These are phyloP conservation scores for Drosophila nr. medialis DNA, from an alignment of 2,888 invertebrate genomes.

Conservation along the genomic window DNA sequence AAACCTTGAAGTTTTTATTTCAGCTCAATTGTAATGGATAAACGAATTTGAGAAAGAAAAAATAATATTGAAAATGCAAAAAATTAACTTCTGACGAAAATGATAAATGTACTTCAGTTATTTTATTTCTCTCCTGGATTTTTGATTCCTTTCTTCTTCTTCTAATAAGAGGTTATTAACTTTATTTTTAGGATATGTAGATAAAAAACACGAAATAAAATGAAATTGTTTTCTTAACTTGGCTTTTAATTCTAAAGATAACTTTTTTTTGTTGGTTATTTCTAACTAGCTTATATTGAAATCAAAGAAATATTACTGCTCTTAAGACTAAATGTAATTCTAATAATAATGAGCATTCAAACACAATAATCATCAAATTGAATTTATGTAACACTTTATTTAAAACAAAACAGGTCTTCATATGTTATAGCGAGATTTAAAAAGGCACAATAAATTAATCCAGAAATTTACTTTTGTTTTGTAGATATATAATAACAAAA, in stretches of 20 bases:
- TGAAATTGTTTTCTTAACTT: not conserved
- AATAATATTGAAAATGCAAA: not conserved
- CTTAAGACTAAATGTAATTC: not conserved
- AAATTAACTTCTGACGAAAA: not conserved
- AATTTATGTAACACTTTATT: not conserved
- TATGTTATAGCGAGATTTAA: not conserved
- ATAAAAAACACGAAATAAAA: not conserved
- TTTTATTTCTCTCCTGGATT: not conserved
- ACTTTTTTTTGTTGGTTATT: too few relatives aligned
- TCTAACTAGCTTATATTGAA: not conserved
- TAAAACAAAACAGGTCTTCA: not conserved
- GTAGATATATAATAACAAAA: not conserved
- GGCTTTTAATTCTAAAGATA: not conserved
- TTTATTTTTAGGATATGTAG: not conserved
- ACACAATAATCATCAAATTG: not conserved
- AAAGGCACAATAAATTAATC: not conserved
- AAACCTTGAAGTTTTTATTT: not conserved
- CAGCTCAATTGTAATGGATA: not conserved
- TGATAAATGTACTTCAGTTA: not conserved
- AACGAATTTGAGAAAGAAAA: not conserved
- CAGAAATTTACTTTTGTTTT: not conserved
- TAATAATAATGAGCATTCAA: not conserved
- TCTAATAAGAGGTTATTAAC: not conserved
- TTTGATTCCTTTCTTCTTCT: not conserved
- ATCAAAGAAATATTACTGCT: too few relatives aligned